Evolutionary conservation across 2,888 invertebrate species (phyloP).

Genomic region (Acrocera orbiculus): DNA sequence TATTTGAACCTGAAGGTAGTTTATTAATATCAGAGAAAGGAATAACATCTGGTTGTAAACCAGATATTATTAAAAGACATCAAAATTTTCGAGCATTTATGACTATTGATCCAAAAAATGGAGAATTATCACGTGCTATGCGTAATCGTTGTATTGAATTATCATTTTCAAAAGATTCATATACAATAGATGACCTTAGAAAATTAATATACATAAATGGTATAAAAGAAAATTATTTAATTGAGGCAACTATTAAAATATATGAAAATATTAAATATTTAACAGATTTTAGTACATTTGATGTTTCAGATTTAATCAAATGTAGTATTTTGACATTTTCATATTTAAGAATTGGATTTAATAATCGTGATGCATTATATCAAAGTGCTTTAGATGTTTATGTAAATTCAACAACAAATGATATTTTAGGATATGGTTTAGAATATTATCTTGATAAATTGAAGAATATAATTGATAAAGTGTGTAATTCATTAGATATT

Average conservation of each 20-base stretch:
- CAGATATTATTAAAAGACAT: constrained; percentile 65
- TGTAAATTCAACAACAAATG: constrained; percentile 24
- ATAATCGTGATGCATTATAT: constrained; percentile 22
- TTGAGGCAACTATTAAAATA: constrained; percentile 33
- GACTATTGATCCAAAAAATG: constrained; percentile 86
- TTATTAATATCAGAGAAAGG: constrained; percentile 85
- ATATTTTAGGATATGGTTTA: constrained; percentile 27
- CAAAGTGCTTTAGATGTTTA: constrained; percentile 29
- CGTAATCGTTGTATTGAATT: constrained; percentile 94
- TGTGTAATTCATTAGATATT: constrained; percentile 1
- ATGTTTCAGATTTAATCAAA: constrained; percentile 25
- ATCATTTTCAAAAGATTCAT: constrained; percentile 27
- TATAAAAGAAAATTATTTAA: constrained; percentile 26
- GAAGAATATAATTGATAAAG: constrained; percentile 17
- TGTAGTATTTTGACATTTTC: constrained; percentile 24
- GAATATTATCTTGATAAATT: constrained; percentile 26
- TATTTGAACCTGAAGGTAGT: constrained; percentile 83
- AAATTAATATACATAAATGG: constrained; percentile 36
- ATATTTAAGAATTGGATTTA: constrained; percentile 24
- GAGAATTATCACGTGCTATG: constrained; percentile 97
- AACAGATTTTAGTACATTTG: constrained; percentile 24
- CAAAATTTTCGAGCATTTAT: constrained; percentile 83
- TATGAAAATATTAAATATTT: constrained; percentile 26
- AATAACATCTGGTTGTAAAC: constrained; percentile 46
- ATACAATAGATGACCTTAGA: constrained; percentile 32